These are phyloP conservation scores for Byasa hedistus DNA, from an alignment of 2,888 invertebrate species.

Conservation along the genomic window DNA sequence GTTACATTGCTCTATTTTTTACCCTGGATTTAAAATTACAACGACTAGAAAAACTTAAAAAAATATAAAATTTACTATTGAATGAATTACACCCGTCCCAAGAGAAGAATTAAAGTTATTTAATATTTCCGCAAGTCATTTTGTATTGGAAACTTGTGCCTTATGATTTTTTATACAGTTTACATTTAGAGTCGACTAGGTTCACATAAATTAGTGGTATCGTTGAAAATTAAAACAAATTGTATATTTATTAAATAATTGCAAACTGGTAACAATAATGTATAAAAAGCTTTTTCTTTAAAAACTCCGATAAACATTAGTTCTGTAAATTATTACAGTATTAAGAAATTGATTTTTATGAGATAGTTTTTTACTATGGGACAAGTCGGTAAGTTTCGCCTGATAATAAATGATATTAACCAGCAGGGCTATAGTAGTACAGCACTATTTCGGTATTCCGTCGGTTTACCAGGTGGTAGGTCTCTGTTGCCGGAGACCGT, in stretches of 20 bases:
- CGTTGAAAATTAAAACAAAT: background rate
- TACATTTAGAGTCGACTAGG: background rate
- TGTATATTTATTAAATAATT: background rate
- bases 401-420: too few species aligned
- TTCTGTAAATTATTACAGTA: too few species aligned
- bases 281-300: too few species aligned
- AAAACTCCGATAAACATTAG: too few species aligned
- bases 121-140: slow-evolving; percentile 17
- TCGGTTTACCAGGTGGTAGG: too few species aligned
- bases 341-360: too few species aligned
- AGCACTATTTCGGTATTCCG: too few species aligned
- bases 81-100: slow-evolving; percentile 8
- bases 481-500: too few species aligned
- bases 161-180: slow-evolving; percentile 16
- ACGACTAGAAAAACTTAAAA: slow-evolving; percentile 5
- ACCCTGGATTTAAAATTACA: slow-evolving; percentile 12
- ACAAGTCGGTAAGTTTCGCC: too few species aligned
- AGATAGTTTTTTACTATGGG: too few species aligned
- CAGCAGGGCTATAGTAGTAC: too few species aligned
- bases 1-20: slow-evolving; percentile 18
- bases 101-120: slow-evolving; percentile 10
- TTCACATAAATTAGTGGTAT: too few species aligned
- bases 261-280: background rate
- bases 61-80: slow-evolving; percentile 2
- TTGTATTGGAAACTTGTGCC: slow-evolving; percentile 3